Base-by-base conservation (phyloP, 2,888 invertebrate genomes). In the Ypsolopha scabrella region DNA sequence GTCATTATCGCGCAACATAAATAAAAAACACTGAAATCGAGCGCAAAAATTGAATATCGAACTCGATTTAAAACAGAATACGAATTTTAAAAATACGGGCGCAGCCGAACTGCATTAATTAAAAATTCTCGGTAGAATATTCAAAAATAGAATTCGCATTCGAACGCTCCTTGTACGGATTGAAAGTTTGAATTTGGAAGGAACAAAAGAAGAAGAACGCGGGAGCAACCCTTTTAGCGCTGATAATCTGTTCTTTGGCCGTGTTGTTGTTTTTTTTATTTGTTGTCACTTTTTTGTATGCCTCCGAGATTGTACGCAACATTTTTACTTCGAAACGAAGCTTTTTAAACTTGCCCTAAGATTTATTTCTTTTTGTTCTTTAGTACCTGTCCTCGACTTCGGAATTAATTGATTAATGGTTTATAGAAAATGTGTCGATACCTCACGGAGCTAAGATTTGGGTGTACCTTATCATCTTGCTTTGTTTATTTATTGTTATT, bases 101-200 rank as follows among this genome's bases (percentile, higher is more conserved):
- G 70, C 77, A 76, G 74, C 73, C 73, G 73, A 77, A 72, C 81
- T 75, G 83, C 83, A 85, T 86, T 85, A 86, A 86, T 86, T 86
- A 86, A 86, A 85, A 83, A 86, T 86, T 86, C 86, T 83, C 82
- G 82, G 86, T 86, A 85, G 82, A 86, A 86, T 83, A 86, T 86
- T 83, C 86, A 81, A 81, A 83, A 85, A 86, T 86, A 86, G 85
- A 83, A 83, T 86, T 81, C 82, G 83, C 83, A 82, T 81, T 82
- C 82, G 81, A 78, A 80, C 79, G 80, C 83, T 83, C 83, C 83
- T 82, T 83, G 83, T 83, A 83, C 81, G 82, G 82, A 74, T 74
- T 72, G 70, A 70, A 75, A 83, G 80, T 85, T 85, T 82, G 83
- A 82, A 83, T 83, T 83, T 83, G 85, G 85, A 75, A 81, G 80